Evolutionary conservation across 1,140 invertebrate genomes (phyloP), one percentile per base, ranked within the genome.

Genomic region (Philotrypesis tridentata): DNA sequence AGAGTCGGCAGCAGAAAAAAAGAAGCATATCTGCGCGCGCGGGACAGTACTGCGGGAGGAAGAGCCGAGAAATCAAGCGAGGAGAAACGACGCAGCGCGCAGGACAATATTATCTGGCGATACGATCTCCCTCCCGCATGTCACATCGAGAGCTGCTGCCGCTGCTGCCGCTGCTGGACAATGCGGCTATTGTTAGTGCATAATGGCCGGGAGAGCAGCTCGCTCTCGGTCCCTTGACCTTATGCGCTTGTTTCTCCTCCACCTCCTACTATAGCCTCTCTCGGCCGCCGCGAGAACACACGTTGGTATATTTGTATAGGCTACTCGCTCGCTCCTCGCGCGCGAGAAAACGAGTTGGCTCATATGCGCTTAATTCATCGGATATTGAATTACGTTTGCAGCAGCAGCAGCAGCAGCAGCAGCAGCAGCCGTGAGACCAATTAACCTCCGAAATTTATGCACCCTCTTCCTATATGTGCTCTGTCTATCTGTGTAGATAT

Each of bases 131-230:
- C 88, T 87, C 82, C 83, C 67, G 29, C 87, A 87, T 87, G 87
- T 88, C 87, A 88, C 88, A 88, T 86, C 83, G 87, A 88, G 86
- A 88, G 88, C 87, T 37, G 3, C 33, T n/a, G n/a, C n/a, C n/a
- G n/a, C n/a, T n/a, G n/a, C n/a, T n/a, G n/a, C n/a, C n/a, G n/a
- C n/a, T 37, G 33, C 33, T 87, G 89, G 88, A 90, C 88, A 90
- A 90, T 90, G 87, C 89, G 88, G 85, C 87, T 85, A 90, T 90
- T 90, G 89, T 89, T 88, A 85, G 86, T 86, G 86, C 85, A 87
- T 89, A 87, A 88, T 88, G 86, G 86, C 85, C 85, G 85, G 73
- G 48, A 14, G 21, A n/a, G 48, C 40, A 14, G 17, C 2, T 86
- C 83, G 79, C 73, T 84, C 72, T 80, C 82, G 83, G 63, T 85